Conservation (phyloP, 2,797 vertebrate species). For the Enteromius mattozi region DNA sequence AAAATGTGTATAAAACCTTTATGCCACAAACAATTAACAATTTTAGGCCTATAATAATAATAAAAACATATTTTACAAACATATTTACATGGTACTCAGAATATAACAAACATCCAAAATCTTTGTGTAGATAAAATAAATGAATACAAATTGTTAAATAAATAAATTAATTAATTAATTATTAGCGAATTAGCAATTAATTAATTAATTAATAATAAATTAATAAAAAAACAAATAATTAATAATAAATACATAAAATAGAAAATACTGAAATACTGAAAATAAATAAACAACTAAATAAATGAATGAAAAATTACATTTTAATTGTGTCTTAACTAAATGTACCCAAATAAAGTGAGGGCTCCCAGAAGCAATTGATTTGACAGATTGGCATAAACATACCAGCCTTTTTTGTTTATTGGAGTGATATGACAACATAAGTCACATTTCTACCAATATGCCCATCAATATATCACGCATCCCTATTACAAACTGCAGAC, state of each 20-base stretch:
- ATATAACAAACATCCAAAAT: neutral
- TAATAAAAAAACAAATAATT: too few relatives aligned
- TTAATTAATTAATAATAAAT: too few relatives aligned
- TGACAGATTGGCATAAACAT: neutral
- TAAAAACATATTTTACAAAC: too few relatives aligned
- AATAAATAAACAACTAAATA: neutral
- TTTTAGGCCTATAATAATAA: neutral
- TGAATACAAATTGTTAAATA: neutral
- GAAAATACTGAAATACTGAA: too few relatives aligned
- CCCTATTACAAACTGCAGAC: neutral
- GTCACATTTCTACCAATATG: neutral
- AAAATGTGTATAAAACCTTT: neutral
- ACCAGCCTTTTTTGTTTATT: neutral
- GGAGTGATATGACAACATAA: neutral
- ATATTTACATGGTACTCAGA: neutral
- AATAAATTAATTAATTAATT: too few relatives aligned
- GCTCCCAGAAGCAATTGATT: neutral
- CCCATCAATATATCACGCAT: neutral
- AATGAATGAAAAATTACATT: neutral
- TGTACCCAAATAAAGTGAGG: neutral
- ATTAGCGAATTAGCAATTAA: too few relatives aligned
- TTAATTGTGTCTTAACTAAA: neutral
- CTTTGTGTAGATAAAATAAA: neutral
- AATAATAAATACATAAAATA: too few relatives aligned
- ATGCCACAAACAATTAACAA: neutral